Evolutionary conservation across 2,888 invertebrate genomes (phyloP), one percentile per base, ranked within the genome.

Genomic region (Odontocolon sp.): DNA sequence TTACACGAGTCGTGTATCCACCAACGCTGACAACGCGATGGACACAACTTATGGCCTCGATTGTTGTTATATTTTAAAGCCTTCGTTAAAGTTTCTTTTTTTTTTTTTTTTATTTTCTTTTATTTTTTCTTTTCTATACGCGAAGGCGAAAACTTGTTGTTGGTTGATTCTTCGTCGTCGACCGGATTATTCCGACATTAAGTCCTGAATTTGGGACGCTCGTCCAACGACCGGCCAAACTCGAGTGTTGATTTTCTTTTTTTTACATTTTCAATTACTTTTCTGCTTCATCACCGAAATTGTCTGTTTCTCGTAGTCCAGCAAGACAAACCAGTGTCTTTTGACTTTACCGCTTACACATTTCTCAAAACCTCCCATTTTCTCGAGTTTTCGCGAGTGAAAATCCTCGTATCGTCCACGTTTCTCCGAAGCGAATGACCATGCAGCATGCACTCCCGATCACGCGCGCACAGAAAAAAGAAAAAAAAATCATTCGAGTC

Each of bases 241-340:
- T 26, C 21, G 9, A 26, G 2, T 11, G 26, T 28, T n/a, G n/a
- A n/a, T 11, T 52, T 16, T 16, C 8, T 52, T 11, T 5, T 16
- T 28, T 5, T 14, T 11, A n/a, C n/a, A n/a, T 14, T 0, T 28
- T 8, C 26, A n/a, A 31, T 31, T 14, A 8, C n/a, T n/a, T 36
- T 36, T 36, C n/a, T 36, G 2, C n/a, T 47, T 61, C 11, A 31
- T 38, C 8, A 23, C 4, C 23, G 28, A 16, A 45, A 9, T 70
- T 36, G 31, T 47, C 16, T 63, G 36, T 70, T 45, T 67, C 47
- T 64, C 50, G n/a, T 45, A 8, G 9, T 23, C 26, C 52, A 23
- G 6, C 52, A 59, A 70, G 73, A 79, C 77, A 73, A 73, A 40
- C 73, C 77, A 70, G 73, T 69, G 69, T 73, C 71, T 66, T 45